Evolutionary conservation across 2,113 vertebrate genomes (phyloP), one percentile per base, ranked within the genome.

Genomic region (Larimichthys polyactis): DNA sequence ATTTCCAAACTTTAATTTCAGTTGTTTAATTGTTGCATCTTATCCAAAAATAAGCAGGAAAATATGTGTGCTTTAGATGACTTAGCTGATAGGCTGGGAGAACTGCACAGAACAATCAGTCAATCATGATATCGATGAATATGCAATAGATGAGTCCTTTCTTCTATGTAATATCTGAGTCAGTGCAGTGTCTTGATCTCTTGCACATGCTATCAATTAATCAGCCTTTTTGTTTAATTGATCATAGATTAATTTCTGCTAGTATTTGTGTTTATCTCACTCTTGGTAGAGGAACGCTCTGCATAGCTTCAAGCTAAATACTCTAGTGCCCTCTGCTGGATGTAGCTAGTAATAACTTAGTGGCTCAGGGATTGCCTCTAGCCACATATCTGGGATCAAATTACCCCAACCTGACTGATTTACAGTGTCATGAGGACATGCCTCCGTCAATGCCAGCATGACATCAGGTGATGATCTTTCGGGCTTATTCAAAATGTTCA

Each of bases 311-410:
- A 71, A 83, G 46, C 14, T 11, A 43, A 78, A 62, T 67, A 44
- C 63, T 73, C 17, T 71, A 78, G 79, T 16, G 59, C 79, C 92
- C 75, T 86, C 92, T 90, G 63, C 77, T 92, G 92, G 89, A 73
- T 70, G 48, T 64, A 54, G 12, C 19, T 29, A 27, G 75, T 83
- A 84, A 72, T 80, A 51, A 22, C 19, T 43, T 22, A 15, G 62
- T 78, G 73, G 49, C 44, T 71, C 58, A 52, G 44, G 27, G 29
- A 32, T 74, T 36, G 66, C 78, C 81, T 89, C 62, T 29, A 78
- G 72, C 81, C 55, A 75, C 84, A 75, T 60, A 77, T 66, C 46
- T 66, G 48, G 73, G 68, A 76, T 84, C 80, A 91, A 64, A 82
- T 81, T 66, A 65, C 74, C 27, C 19, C 58, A 69, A 20, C 54